Evolutionary conservation across 1,140 invertebrate species (phyloP).

Genomic region (Drosophila funebris): DNA sequence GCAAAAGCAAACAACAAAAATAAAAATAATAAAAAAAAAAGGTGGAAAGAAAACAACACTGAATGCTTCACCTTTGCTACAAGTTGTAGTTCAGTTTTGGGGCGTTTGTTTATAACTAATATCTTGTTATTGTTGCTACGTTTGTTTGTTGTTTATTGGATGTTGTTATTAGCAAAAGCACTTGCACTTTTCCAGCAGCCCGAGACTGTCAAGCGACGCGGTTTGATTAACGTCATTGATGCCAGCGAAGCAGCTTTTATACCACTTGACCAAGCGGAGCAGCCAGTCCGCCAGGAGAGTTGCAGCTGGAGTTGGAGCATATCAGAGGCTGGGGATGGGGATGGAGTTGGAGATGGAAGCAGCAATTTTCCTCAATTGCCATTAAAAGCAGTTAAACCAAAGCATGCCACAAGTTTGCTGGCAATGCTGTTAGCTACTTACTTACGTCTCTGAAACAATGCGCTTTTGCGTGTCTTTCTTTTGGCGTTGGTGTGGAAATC

Average conservation of each 20-base stretch:
- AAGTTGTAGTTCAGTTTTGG: constrained; percentile 11
- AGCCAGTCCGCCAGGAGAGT: not conserved
- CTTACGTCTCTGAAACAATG: constrained; percentile 19
- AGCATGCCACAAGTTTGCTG: constrained; percentile 30
- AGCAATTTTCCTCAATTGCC: constrained; percentile 63
- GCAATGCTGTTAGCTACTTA: constrained; percentile 32
- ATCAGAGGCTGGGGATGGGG: not conserved
- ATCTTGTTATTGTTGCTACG: constrained; percentile 2
- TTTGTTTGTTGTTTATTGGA: no score
- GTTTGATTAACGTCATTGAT: constrained; percentile 66
- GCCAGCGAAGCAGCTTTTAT: constrained; percentile 60
- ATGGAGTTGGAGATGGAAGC: not conserved
- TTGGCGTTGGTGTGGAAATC: constrained; percentile 3
- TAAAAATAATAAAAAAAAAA: constrained; percentile 10
- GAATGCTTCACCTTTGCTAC: constrained; percentile 50
- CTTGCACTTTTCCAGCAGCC: constrained; percentile 49
- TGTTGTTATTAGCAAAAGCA: constrained; percentile 21
- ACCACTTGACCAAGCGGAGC: constrained; percentile 21
- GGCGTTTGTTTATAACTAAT: constrained; percentile 30
- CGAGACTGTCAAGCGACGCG: constrained; percentile 61
- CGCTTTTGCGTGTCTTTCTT: constrained; percentile 23
- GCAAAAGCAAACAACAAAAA: constrained; percentile 15
- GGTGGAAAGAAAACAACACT: constrained; percentile 21
- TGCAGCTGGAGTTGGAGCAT: not conserved
- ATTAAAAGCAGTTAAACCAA: constrained; percentile 50